A percentile compares a stretch with the other conserved stretches of the same genome.
These are phyloP conservation scores for Thrips palmi DNA, from an alignment of 1,140 invertebrate species.

Conservation along the genomic window DNA sequence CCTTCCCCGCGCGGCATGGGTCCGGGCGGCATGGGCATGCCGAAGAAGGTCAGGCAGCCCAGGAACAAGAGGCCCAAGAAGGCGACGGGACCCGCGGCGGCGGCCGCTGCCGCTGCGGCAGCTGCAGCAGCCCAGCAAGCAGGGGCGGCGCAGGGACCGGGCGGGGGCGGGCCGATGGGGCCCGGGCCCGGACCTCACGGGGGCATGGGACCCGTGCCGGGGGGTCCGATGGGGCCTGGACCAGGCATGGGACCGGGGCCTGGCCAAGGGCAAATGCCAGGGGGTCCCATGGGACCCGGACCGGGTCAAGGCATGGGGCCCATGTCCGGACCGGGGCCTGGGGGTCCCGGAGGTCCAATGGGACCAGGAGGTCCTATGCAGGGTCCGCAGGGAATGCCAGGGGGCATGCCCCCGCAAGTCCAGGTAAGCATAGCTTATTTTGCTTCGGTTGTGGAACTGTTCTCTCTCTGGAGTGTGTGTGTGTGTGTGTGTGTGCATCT, in stretches of 20 bases:
- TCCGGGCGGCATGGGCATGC: constrained; percentile 17
- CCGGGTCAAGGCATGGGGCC: neutral
- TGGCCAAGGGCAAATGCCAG: constrained; percentile 10
- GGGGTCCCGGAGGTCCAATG: neutral
- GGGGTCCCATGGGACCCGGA: too few relatives aligned
- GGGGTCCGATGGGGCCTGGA: constrained; percentile 6
- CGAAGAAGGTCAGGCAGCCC: constrained; percentile 13
- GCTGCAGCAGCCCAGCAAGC: constrained; percentile 11
- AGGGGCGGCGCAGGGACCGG: constrained; percentile 18
- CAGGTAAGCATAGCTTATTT: too few relatives aligned
- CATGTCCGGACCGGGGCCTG: neutral
- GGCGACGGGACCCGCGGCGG: constrained; percentile 13
- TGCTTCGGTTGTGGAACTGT: too few relatives aligned
- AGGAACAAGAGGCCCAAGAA: constrained; percentile 15
- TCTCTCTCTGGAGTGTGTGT: too few relatives aligned
- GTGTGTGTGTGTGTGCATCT: too few relatives aligned
- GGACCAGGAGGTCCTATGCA: constrained; percentile 6
- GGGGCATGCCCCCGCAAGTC: constrained; percentile 12
- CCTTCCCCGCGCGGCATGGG: constrained; percentile 18
- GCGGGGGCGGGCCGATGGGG: constrained; percentile 12
- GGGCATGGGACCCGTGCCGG: constrained; percentile 14
- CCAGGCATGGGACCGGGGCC: neutral
- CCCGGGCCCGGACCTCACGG: constrained; percentile 13
- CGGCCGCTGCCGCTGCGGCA: constrained; percentile 13
- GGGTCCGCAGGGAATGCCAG: constrained; percentile 2